Conservation (phyloP, 2,113 vertebrate species). For the Ptilonorhynchus violaceus region DNA sequence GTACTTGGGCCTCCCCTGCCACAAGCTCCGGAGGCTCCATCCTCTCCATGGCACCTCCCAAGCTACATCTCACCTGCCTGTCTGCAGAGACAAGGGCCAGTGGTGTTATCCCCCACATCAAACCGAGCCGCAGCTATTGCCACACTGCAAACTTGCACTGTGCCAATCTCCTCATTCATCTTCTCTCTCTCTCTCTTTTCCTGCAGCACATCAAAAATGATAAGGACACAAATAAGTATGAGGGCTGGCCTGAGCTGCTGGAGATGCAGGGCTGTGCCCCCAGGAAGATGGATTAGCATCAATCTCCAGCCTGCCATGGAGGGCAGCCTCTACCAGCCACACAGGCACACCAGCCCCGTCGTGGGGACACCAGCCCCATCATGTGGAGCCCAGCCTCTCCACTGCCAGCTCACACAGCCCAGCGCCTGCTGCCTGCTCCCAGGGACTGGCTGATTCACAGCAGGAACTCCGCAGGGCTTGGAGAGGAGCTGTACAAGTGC, state of each 20-base stretch:
- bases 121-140: not conserved
- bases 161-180: not conserved
- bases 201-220: slow-evolving; percentile 72
- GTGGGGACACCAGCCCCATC: not conserved
- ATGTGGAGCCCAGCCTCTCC: not conserved
- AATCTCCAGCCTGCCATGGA: not conserved
- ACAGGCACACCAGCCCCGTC: not conserved
- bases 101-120: accelerated
- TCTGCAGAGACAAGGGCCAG: not conserved
- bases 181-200: not conserved
- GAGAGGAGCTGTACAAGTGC: not conserved
- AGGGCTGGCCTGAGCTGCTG: slow-evolving; percentile 81
- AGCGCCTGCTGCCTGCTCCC: not conserved
- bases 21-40: not conserved
- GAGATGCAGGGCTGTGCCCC: slow-evolving; percentile 84
- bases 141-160: accelerated
- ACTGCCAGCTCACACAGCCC: not conserved
- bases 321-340: not conserved
- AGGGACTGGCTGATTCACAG: not conserved
- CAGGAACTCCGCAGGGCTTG: not conserved
- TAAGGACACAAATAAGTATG: slow-evolving; percentile 74
- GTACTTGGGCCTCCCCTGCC: slow-evolving; percentile 37
- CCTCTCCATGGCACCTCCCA: not conserved
- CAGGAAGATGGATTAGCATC: slow-evolving; percentile 51
- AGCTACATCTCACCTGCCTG: not conserved